phyloP scores from a whole-genome alignment of 2,797 vertebrate species.

The Pelobates cultripes region DNA sequence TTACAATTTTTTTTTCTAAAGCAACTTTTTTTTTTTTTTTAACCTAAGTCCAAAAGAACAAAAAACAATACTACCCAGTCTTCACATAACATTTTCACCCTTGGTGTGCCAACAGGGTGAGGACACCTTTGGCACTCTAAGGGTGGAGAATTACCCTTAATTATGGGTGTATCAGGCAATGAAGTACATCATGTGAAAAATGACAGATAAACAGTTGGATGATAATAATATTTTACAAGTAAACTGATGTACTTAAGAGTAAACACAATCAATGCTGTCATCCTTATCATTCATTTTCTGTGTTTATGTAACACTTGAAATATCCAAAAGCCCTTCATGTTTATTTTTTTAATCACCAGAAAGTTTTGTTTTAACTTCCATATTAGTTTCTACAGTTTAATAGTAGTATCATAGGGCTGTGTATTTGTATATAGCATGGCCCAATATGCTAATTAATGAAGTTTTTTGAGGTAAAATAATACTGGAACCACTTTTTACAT shows the following conservation, averaged over 20 bases:
- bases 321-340: slow-evolving; percentile 21
- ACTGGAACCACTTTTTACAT: slow-evolving; percentile 80
- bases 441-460: slow-evolving; percentile 23
- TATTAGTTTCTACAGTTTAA: slow-evolving; percentile 18
- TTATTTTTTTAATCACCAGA: neutral
- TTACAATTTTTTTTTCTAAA: slow-evolving; percentile 81
- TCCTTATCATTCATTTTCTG: slow-evolving; percentile 48
- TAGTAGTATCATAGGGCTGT: neutral
- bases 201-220: slow-evolving; percentile 19
- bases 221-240: slow-evolving; percentile 48
- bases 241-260: slow-evolving; percentile 31
- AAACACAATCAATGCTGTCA: slow-evolving; percentile 54
- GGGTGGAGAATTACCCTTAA: neutral
- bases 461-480: slow-evolving; percentile 25
- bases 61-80: slow-evolving; percentile 16
- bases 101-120: neutral
- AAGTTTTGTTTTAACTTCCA: slow-evolving; percentile 3
- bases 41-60: slow-evolving; percentile 77
- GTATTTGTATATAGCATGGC: neutral
- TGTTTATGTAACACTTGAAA: slow-evolving; percentile 1
- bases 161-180: neutral
- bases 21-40: slow-evolving; percentile 81
- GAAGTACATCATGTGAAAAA: slow-evolving; percentile 3
- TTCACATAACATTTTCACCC: slow-evolving; percentile 1
- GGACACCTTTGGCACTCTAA: neutral